Conservation (phyloP, 1,140 invertebrate species). For the Plectrocnemia conspersa region DNA sequence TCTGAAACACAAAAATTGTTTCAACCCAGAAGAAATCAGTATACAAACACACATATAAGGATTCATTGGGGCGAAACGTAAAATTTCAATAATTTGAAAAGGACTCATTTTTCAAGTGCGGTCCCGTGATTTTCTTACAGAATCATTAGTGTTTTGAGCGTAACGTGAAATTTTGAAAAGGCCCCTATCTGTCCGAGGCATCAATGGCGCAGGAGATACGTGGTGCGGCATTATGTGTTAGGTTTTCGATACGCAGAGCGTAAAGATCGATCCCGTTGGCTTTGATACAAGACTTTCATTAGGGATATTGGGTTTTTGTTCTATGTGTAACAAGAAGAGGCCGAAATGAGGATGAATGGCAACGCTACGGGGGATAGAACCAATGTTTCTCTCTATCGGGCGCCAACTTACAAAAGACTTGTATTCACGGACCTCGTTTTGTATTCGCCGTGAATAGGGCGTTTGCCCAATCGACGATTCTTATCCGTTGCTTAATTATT, state of each 20-base stretch:
- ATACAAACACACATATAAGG: neutral
- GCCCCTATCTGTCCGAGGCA: constrained; percentile 10
- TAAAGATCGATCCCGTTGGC: constrained; percentile 28
- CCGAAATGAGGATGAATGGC: constrained; percentile 26
- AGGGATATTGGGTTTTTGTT: constrained; percentile 37
- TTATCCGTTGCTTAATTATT: constrained; percentile 30
- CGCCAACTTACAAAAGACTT: constrained; percentile 21
- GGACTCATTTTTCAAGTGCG: neutral
- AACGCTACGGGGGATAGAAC: constrained; percentile 1
- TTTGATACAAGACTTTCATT: constrained; percentile 32
- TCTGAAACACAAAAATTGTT: constrained; percentile 31
- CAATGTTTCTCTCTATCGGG: constrained; percentile 16
- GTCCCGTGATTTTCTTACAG: constrained; percentile 4
- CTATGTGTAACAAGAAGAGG: constrained; percentile 32
- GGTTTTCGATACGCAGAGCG: constrained; percentile 19
- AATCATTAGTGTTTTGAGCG: constrained; percentile 20
- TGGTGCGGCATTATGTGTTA: constrained; percentile 7
- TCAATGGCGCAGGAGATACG: constrained; percentile 24
- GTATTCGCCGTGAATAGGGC: constrained; percentile 13
- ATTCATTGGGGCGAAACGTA: neutral
- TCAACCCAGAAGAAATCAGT: constrained; percentile 11
- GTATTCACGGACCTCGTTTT: constrained; percentile 12
- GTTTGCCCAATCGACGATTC: constrained; percentile 22
- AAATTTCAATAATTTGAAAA: neutral
- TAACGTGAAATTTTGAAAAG: constrained; percentile 14